Base-by-base conservation (phyloP, 2,888 invertebrate genomes). In the Leptura quadrifasciata region DNA sequence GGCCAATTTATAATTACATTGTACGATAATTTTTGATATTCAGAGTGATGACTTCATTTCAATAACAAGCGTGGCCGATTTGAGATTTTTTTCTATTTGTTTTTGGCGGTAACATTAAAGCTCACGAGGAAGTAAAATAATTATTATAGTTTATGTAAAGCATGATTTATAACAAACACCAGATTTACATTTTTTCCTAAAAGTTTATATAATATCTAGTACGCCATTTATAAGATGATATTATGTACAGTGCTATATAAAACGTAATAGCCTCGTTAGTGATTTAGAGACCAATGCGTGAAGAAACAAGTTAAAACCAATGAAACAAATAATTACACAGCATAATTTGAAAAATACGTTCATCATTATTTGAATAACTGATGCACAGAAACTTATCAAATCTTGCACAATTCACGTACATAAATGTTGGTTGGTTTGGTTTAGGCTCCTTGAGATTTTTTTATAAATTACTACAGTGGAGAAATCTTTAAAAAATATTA, bases 11-110 rank as follows among this genome's bases (percentile, higher is more conserved):
- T 17, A 18, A 31, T 61, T 21, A 12, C 12, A 18, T 39, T 18
- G 12, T 47, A 35, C 10, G 20, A 35, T 47, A 64, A 64, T 35
- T 6, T 39, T 64, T 64, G 35, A 47, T 64, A 47, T 64, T 64
- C 5, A 47, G 0, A 64, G 18, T 20, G 57, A 20, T 64, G 63
- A 64, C 63, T 47, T 64, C 31, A 64, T 18, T 64, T 20, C 18
- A 17, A 64, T 64, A 64, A 64, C 35, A 39, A 64, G 35, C 17
- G 8, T 35, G 63, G 27, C 10, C 35, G 63, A 35, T 17, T 35
- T 12, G 15, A 64, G 39, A 21, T 12, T 39, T 35, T 39, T 18
- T 39, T 10, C 10, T 61, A 31, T 61, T 61, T 24, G 27, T 61
- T 63, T 63, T 18, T 1, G 39, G 8, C 20, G 20, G 39, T 12